Base-by-base conservation (phyloP, 2,888 invertebrate genomes). In the Strigamia maritima region DNA sequence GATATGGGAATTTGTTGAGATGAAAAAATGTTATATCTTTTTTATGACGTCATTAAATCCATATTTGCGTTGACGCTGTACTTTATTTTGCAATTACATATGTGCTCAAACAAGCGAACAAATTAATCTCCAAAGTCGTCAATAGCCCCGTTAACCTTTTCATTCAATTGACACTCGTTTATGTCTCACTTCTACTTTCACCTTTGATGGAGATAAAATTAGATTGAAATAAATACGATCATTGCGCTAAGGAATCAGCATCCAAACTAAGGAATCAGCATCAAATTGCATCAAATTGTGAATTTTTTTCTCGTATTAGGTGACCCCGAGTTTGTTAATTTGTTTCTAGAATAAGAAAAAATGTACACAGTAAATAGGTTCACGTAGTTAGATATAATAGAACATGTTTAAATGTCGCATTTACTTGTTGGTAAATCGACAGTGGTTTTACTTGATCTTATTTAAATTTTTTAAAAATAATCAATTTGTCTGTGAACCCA, bases 391-490 rank as follows among this genome's bases (percentile, higher is more conserved):
- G 2, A 14, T 44, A 44, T 14, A 2, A 44, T 14, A 6, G 44
- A 44, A 44, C 44, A 14, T 44, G 24, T 60, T 60, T 60, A 60
- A 10, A 7, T 65, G 26, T 14, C 65, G 24, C 16, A 65, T 19
- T 60, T 16, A 24, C 60, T 22, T 24, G 44, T 16, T 16, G 3
- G 49, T n/a, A 24, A 65, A 65, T 65, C 65, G 26, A 2, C 65
- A 65, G 65, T 65, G 24, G 65, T 65, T 65, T 65, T 26, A 65
- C 65, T 65, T 65, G 65, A 65, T 65, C 65, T 26, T 65, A 65
- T 65, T 65, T 24, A 26, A 60, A 8, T 49, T 16, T 14, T 44
- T 44, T 44, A 10, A 16, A 49, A 49, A 49, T 19, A 31, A n/a
- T 49, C 7, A 19, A 19, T 49, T 49, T n/a, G 49, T 49, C 49